phyloP scores from a whole-genome alignment of 2,888 invertebrate genomes.

The Podotricha telesiphe region DNA sequence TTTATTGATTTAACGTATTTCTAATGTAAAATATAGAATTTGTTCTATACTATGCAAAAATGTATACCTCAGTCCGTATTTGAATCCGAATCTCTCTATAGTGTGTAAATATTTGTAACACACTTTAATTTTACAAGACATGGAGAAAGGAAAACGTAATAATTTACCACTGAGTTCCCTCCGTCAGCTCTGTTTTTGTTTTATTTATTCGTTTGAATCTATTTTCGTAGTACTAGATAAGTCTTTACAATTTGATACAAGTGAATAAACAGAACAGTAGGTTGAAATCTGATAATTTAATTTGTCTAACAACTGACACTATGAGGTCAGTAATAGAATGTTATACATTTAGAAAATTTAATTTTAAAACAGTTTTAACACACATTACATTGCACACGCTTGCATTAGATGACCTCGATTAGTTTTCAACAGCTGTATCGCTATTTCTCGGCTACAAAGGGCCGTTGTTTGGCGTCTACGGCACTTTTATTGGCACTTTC shows the following conservation, averaged over 20 bases:
- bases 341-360: not conserved
- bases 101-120: too few species aligned
- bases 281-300: conserved; percentile 16
- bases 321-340: not conserved
- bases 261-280: not conserved
- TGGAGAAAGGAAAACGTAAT: too few species aligned
- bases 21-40: too few species aligned
- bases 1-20: too few species aligned
- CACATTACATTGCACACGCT: conserved; percentile 42
- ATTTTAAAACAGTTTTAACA: conserved; percentile 20
- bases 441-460: conserved; percentile 54
- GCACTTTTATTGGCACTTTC: conserved; percentile 51
- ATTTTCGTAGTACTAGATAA: too few species aligned
- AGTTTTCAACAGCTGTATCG: conserved; percentile 52
- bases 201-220: too few species aligned
- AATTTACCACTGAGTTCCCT: too few species aligned
- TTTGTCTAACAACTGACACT: not conserved
- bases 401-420: conserved; percentile 54
- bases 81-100: too few species aligned
- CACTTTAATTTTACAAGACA: too few species aligned
- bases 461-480: conserved; percentile 52
- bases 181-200: too few species aligned
- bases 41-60: too few species aligned
- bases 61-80: too few species aligned
- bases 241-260: not conserved